phyloP scores from a whole-genome alignment of 1,140 invertebrate genomes.

The Phortica variegata region DNA sequence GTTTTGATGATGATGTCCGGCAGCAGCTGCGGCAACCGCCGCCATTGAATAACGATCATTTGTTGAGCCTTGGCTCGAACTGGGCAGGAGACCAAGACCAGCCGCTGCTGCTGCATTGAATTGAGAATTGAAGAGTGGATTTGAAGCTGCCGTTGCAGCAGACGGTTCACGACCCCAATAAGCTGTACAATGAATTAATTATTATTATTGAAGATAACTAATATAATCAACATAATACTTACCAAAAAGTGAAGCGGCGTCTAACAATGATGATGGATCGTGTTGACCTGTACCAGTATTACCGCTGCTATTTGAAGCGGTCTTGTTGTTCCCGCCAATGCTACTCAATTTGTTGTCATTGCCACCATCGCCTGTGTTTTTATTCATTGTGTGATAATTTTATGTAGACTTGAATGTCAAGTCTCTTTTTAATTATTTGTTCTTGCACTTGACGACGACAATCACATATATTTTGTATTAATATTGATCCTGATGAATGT shows the following conservation, averaged over 20 bases:
- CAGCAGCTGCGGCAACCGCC: conserved; percentile 56
- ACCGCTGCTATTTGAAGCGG: conserved; percentile 33
- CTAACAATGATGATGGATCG: conserved; percentile 62
- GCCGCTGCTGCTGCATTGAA: conserved; percentile 58
- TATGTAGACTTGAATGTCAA: no score
- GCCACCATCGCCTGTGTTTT: conserved; percentile 54
- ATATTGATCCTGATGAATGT: no score
- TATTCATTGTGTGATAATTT: no score
- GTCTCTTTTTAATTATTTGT: no score
- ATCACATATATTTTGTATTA: no score
- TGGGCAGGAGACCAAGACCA: conserved; percentile 56
- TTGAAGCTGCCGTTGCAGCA: conserved; percentile 54
- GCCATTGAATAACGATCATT: conserved; percentile 49
- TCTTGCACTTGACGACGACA: no score
- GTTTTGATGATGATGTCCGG: conserved; percentile 67
- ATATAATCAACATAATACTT: conserved; percentile 37
- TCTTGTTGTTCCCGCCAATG: conserved; percentile 25
- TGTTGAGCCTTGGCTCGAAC: conserved; percentile 32
- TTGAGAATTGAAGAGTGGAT: conserved; percentile 55
- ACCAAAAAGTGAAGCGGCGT: conserved; percentile 69
- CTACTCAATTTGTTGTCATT: conserved; percentile 47
- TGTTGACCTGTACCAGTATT: conserved; percentile 40
- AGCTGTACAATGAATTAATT: conserved; percentile 60
- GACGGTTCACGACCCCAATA: conserved; percentile 68
- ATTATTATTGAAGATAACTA: background rate